phyloP scores from a whole-genome alignment of 2,113 vertebrate species.

The Columbina picui region DNA sequence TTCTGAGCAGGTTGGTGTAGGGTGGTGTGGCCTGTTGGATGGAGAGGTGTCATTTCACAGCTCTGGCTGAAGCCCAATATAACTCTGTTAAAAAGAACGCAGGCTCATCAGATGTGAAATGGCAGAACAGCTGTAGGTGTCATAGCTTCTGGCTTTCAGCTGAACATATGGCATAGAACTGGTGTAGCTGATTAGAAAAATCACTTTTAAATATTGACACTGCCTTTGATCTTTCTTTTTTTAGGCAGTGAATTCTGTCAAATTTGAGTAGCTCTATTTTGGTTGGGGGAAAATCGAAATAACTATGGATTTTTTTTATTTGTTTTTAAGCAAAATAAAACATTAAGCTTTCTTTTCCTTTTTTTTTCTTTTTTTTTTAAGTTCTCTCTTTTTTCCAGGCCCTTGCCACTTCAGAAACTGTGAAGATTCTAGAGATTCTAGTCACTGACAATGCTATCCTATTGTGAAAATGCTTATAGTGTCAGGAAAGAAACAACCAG shows the following conservation, averaged over 20 bases:
- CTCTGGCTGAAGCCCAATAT: slow-evolving; percentile 38
- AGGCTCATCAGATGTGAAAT: slow-evolving; percentile 34
- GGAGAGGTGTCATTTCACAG: background rate
- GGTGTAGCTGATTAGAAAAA: slow-evolving; percentile 22
- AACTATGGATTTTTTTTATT: background rate
- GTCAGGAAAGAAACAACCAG: background rate
- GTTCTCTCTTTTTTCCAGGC: background rate
- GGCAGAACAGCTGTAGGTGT: slow-evolving; percentile 61
- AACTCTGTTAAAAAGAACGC: slow-evolving; percentile 29
- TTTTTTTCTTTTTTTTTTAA: background rate
- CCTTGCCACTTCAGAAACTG: background rate
- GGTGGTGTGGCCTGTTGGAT: background rate
- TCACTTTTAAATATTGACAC: slow-evolving; percentile 33
- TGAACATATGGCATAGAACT: background rate
- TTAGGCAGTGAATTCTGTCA: slow-evolving; percentile 7
- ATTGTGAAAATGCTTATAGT: background rate
- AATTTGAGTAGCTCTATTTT: background rate
- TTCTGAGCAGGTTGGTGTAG: background rate
- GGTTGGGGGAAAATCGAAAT: background rate
- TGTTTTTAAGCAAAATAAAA: background rate
- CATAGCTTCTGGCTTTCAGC: slow-evolving; percentile 15
- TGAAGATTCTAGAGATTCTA: background rate
- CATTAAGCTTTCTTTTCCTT: no score
- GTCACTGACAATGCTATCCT: background rate
- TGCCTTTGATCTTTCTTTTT: slow-evolving; percentile 39